These are phyloP conservation scores for Parthenolecanium corni DNA, from an alignment of 2,888 invertebrate species.

Conservation along the genomic window DNA sequence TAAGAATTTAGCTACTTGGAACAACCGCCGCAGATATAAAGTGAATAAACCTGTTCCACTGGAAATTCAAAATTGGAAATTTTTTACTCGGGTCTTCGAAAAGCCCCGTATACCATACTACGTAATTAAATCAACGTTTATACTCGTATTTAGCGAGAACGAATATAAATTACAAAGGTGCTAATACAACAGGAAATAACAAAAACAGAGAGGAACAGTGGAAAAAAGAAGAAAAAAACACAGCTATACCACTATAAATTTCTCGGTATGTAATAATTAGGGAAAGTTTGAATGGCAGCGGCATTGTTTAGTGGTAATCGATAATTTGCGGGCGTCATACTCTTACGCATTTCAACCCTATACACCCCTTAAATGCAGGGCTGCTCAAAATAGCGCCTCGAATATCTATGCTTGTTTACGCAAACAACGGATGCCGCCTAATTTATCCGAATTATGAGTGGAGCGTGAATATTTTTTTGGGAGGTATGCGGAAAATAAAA, in stretches of 20 bases:
- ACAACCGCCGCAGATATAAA: no score
- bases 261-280: conserved; percentile 23
- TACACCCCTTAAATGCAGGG: conserved; percentile 3
- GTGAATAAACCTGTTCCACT: no score
- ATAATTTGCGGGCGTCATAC: conserved; percentile 28
- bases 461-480: not conserved
- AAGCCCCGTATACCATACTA: no score
- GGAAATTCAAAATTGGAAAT: no score
- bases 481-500: not conserved
- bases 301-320: conserved; percentile 28
- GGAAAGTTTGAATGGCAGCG: conserved; percentile 26
- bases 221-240: not conserved
- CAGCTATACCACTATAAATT: conserved; percentile 15
- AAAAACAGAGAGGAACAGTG: no score
- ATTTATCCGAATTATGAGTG: not conserved
- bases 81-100: no score
- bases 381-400: conserved; percentile 13
- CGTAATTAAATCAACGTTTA: no score
- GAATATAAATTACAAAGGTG: no score
- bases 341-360: conserved; percentile 24
- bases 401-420: not conserved
- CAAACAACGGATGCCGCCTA: no score
- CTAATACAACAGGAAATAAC: no score
- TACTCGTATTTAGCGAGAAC: no score
- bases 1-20: no score